Conservation (phyloP, 1,140 invertebrate species). For the Platyscapa corneri region DNA sequence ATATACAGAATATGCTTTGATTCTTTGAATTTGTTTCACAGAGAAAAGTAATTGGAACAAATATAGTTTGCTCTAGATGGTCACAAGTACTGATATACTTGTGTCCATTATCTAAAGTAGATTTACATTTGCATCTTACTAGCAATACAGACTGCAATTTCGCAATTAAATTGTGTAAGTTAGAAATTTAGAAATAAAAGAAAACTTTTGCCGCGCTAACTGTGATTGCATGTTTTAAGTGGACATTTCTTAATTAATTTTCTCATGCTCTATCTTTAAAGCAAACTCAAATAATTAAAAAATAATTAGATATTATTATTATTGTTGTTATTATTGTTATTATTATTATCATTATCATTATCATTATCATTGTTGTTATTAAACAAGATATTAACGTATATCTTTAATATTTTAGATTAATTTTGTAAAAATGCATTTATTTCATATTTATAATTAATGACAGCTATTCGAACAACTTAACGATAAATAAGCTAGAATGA, state of each 20-base stretch:
- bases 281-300: neutral
- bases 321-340: neutral
- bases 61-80: neutral
- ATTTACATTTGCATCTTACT: neutral
- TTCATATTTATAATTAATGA: no score
- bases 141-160: neutral
- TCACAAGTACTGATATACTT: neutral
- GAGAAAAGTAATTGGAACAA: constrained; percentile 4
- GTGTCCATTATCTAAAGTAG: constrained; percentile 26
- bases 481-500: no score
- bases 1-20: neutral
- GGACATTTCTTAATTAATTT: neutral
- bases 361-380: no score
- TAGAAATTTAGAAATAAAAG: neutral
- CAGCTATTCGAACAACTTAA: no score
- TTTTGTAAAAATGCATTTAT: no score
- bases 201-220: neutral
- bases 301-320: neutral
- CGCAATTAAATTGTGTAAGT: neutral
- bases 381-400: no score
- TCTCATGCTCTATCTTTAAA: neutral
- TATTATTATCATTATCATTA: no score
- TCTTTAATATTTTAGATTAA: no score
- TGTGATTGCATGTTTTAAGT: neutral
- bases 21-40: neutral